These are phyloP conservation scores for Garrulus glandarius DNA, from an alignment of 2,797 vertebrate genomes.

Conservation along the genomic window DNA sequence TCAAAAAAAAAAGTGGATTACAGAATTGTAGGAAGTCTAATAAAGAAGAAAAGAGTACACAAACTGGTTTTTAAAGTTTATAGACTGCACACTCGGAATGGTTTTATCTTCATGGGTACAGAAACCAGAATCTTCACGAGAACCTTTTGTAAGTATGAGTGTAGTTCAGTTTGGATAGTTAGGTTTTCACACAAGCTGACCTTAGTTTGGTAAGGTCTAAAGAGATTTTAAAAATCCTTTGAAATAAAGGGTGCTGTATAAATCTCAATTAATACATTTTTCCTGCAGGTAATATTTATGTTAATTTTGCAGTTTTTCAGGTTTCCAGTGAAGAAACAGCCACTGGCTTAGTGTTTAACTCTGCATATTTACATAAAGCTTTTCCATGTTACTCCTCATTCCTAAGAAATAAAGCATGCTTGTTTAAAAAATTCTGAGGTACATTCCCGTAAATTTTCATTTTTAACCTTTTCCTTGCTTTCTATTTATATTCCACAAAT, in stretches of 20 bases:
- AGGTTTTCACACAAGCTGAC: background rate
- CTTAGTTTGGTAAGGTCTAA: background rate
- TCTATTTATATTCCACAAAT: background rate
- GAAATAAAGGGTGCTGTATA: background rate
- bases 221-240: background rate
- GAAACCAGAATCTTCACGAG: background rate
- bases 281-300: background rate
- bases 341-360: background rate
- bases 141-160: background rate
- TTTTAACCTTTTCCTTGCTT: constrained; percentile 29
- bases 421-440: background rate
- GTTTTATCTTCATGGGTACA: background rate
- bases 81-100: background rate
- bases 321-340: background rate
- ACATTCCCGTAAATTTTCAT: background rate
- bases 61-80: background rate
- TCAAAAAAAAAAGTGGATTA: background rate
- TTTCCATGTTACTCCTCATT: background rate
- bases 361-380: background rate
- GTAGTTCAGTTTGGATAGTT: background rate
- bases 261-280: background rate
- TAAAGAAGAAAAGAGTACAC: background rate
- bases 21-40: background rate
- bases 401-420: background rate
- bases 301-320: background rate